Percentiles rank a stretch among this genome's conserved stretches.
These are phyloP conservation scores for Sialis fuliginosa DNA, from an alignment of 2,888 invertebrate species.

Conservation along the genomic window DNA sequence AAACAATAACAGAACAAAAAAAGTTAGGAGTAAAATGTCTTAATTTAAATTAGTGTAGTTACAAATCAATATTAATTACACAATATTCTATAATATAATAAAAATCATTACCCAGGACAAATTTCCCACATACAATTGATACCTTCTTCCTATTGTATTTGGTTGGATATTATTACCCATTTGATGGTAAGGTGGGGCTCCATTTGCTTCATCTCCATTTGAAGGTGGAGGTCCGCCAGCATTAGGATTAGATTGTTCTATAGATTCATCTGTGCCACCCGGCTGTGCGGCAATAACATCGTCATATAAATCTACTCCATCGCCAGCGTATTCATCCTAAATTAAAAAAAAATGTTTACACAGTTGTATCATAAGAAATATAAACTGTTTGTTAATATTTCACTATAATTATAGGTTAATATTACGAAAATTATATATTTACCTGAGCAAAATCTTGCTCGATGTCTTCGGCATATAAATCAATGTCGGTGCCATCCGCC, in stretches of 20 bases:
- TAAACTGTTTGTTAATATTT: not conserved
- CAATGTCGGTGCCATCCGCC: conserved; percentile 93
- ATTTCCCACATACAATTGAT: conserved; percentile 93
- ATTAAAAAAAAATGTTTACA: conserved; percentile 10
- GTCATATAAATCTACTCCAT: conserved; percentile 87
- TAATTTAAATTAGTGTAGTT: not conserved
- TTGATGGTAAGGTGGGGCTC: conserved; percentile 48
- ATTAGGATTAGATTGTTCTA: conserved; percentile 36
- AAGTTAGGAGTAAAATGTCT: not conserved
- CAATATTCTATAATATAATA: not conserved
- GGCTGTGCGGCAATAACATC: conserved; percentile 79
- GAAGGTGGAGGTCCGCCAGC: conserved; percentile 32
- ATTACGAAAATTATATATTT: conserved; percentile 10
- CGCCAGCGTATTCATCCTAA: conserved; percentile 66
- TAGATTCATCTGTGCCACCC: conserved; percentile 37
- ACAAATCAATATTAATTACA: no score
- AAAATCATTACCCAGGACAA: conserved; percentile 71
- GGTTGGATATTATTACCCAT: conserved; percentile 49
- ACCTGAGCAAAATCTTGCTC: conserved; percentile 84
- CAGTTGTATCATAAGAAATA: not conserved
- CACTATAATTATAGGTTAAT: not conserved
- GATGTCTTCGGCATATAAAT: conserved; percentile 92
- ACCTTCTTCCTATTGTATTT: conserved; percentile 56
- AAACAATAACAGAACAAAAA: conserved; percentile 1
- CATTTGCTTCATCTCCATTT: conserved; percentile 45